Evolutionary conservation across 2,888 invertebrate species (phyloP).

Genomic region (Lypha dubia): DNA sequence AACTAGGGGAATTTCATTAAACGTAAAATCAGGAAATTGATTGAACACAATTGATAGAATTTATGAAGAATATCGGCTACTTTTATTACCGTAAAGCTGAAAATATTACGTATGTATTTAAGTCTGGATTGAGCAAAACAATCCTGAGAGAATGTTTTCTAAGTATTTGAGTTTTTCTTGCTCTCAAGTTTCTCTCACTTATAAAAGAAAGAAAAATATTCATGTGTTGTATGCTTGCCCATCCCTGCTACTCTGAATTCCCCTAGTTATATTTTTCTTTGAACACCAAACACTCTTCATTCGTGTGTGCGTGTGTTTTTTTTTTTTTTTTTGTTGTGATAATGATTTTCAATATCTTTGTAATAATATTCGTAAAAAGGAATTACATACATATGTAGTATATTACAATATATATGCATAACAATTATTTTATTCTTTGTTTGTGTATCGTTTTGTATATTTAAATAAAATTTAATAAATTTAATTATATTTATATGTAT

Average conservation of each 20-base stretch:
- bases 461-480: conserved; percentile 55
- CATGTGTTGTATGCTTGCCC: not conserved
- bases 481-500: conserved; percentile 51
- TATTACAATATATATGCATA: conserved; percentile 69
- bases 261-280: not conserved
- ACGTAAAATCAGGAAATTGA: too few relatives aligned
- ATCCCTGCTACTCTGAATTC: too few relatives aligned
- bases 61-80: not conserved
- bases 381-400: conserved; percentile 67
- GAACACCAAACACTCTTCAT: not conserved
- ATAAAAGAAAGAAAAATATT: not conserved
- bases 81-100: not conserved
- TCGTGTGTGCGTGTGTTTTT: too few relatives aligned
- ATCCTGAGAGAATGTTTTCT: not conserved
- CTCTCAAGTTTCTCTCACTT: not conserved
- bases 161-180: not conserved
- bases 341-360: not conserved
- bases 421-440: conserved; percentile 59
- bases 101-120: not conserved
- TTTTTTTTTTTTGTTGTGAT: not conserved
- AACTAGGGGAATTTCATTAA: not conserved
- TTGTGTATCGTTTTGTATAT: conserved; percentile 62
- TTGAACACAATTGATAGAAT: not conserved
- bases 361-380: conserved; percentile 57
- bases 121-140: not conserved